Base-by-base conservation (phyloP, 2,888 invertebrate species). In the Campoplex nolae region DNA sequence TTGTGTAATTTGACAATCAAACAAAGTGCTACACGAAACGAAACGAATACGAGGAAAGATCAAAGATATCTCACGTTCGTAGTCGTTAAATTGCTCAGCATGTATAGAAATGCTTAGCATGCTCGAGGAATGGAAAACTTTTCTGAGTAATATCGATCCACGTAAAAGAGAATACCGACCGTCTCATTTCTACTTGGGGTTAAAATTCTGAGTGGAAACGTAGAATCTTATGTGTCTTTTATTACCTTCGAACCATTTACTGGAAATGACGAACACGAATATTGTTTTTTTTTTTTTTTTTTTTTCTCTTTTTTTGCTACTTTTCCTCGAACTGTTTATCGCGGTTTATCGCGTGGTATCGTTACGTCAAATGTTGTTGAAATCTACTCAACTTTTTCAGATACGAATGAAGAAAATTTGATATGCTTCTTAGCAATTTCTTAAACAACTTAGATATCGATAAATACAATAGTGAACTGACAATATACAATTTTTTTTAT, bases 71-170 rank as follows among this genome's bases (percentile, higher is more conserved):
- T 65, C 82, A 54, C 74, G 67, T 67, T 54, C n/a, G 48, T 48
- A 11, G 38, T 62, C 71, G 71, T 32, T 8, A 62, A 58, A 71
- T 71, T 48, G 48, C 62, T 13, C 35, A 32, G 48, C 67, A 23
- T 32, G 23, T 23, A 58, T 42, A 45, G 58, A 51, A 80, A 28
- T 28, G 32, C 23, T 48, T 23, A n/a, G 16, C 13, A 38, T 67
- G 71, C n/a, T 79, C 11, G 45, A 35, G 58, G 62, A 23, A 73
- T 73, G 70, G 71, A 77, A 83, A 68, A 62, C 71, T 71, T 65
- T 76, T 51, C 48, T 18, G 38, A 3, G 16, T 8, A 62, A 58
- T 73, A 77, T 71, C 83, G 83, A 83, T 83, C 71, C 51, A 70
- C 54, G 16, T 32, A 42, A 67, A 42, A 18, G 6, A 68, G 71